Conservation (phyloP, 2,797 vertebrate species). For the Tolypeutes matacus region DNA sequence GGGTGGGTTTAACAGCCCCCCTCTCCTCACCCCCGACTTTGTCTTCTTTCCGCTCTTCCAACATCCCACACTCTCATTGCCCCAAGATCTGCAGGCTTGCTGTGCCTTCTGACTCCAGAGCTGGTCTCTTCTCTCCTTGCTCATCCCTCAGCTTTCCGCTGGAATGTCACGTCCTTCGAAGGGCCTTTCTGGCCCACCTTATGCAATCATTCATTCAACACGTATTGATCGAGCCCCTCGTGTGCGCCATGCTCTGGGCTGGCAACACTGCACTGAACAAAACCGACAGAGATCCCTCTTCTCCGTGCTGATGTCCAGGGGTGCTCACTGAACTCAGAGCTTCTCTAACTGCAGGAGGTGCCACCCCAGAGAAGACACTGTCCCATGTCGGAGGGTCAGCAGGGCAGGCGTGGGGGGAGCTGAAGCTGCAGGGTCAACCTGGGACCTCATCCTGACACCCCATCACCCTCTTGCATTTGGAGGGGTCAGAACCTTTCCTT, state of each 20-base stretch:
- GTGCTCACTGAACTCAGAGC: background rate
- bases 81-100: fast-evolving
- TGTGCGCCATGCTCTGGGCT: background rate
- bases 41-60: background rate
- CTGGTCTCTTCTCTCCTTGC: background rate
- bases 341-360: background rate
- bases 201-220: background rate
- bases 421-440: background rate
- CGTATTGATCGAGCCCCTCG: background rate
- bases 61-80: background rate
- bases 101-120: background rate
- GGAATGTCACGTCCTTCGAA: background rate
- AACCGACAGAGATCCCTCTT: background rate
- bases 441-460: background rate
- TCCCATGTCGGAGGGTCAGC: background rate
- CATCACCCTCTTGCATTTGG: background rate
- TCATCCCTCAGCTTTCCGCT: background rate
- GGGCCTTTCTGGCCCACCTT: background rate
- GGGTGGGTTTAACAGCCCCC: background rate
- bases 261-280: background rate
- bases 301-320: background rate
- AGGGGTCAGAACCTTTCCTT: background rate
- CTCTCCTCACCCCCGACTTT: fast-evolving
- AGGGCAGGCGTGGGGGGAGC: background rate
- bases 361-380: background rate